These are phyloP conservation scores for Sinhomidia bicolor DNA, from an alignment of 2,888 invertebrate species.

Conservation along the genomic window DNA sequence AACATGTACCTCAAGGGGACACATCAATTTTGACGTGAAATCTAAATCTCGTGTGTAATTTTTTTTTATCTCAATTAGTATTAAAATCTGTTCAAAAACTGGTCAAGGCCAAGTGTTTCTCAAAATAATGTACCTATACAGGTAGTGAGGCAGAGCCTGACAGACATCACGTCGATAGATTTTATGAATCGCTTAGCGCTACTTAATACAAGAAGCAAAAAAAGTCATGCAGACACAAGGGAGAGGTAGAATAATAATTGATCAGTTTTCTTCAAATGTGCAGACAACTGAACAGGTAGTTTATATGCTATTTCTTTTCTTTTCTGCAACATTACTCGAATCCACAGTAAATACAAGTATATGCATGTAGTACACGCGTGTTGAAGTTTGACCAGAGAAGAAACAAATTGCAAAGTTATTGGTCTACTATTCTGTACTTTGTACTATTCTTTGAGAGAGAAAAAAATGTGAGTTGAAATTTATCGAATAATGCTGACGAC, in stretches of 20 bases:
- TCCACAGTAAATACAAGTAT: not conserved
- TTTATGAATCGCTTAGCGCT: not conserved
- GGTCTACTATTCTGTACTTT: not conserved
- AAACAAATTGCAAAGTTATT: not conserved
- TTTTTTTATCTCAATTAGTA: no score
- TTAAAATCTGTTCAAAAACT: no score
- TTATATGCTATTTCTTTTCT: no score
- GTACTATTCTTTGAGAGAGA: not conserved
- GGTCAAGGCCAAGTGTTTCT: no score
- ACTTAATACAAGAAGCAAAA: not conserved
- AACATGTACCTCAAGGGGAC: no score
- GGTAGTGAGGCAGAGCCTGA: no score
- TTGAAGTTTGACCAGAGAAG: constrained; percentile 48
- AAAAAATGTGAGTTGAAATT: not conserved
- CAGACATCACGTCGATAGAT: not conserved
- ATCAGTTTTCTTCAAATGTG: constrained; percentile 45
- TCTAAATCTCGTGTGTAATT: no score
- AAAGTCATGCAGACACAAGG: not conserved
- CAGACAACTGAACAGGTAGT: constrained; percentile 13
- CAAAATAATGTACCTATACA: no score
- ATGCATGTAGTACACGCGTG: not conserved
- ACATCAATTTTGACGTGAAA: no score
- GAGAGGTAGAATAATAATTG: constrained; percentile 24
- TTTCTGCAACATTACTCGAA: constrained; percentile 65
- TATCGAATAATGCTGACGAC: not conserved